phyloP scores from a whole-genome alignment of 2,113 vertebrate genomes.

The Upupa epops region DNA sequence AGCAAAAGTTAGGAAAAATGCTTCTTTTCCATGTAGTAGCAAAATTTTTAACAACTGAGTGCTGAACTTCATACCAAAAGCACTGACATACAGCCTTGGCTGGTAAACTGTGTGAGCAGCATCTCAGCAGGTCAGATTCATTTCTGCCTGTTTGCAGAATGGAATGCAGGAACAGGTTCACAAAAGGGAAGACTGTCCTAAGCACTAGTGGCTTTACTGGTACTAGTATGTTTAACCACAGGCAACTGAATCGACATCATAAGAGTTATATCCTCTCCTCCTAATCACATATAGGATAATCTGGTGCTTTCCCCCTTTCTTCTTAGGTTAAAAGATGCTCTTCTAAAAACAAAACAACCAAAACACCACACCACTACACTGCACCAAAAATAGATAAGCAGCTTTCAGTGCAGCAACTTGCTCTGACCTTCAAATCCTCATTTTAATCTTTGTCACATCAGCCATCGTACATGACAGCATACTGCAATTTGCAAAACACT shows the following conservation, averaged over 20 bases:
- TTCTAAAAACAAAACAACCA: background rate
- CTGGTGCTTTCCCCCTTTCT: background rate
- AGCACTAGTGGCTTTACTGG: background rate
- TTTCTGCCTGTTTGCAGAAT: background rate
- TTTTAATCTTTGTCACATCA: constrained; percentile 6
- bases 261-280: background rate
- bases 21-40: background rate
- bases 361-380: background rate
- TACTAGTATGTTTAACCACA: background rate
- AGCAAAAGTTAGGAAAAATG: background rate
- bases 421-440: constrained; percentile 5
- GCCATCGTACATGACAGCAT: background rate
- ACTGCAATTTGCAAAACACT: background rate
- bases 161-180: background rate
- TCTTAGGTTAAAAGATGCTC: background rate
- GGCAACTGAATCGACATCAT: background rate
- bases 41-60: background rate
- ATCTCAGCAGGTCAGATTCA: background rate
- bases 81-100: background rate
- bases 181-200: background rate
- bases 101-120: background rate
- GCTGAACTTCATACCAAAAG: background rate
- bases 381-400: constrained; percentile 4
- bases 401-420: background rate
- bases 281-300: constrained; percentile 12